phyloP scores from a whole-genome alignment of 2,113 vertebrate genomes.

The Syrrhaptes paradoxus region DNA sequence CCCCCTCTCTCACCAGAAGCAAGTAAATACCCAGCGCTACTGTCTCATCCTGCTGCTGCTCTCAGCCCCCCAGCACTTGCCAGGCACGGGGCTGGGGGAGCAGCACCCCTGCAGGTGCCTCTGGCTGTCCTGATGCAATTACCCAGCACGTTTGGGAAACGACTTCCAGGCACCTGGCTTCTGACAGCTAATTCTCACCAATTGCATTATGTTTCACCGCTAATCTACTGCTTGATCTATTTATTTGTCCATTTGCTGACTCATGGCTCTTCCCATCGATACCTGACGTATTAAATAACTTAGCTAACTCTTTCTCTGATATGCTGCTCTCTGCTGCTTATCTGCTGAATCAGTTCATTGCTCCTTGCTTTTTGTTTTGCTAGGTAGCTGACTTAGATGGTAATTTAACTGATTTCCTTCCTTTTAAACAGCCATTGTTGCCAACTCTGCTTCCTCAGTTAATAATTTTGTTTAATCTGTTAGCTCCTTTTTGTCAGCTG shows the following conservation, averaged over 20 bases:
- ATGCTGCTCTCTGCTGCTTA: background rate
- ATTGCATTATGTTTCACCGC: background rate
- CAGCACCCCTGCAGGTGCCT: background rate
- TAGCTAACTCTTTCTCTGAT: background rate
- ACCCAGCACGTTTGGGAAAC: background rate
- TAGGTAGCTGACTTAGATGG: background rate
- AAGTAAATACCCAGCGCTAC: background rate
- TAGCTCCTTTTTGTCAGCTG: background rate
- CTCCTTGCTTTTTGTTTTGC: background rate
- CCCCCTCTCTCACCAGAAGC: background rate
- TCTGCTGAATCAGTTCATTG: background rate
- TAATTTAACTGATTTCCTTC: background rate
- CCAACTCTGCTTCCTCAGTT: background rate
- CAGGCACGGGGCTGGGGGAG: background rate
- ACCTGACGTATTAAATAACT: background rate
- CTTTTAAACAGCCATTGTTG: background rate
- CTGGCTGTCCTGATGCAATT: background rate
- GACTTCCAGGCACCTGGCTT: background rate
- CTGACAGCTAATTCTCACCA: background rate
- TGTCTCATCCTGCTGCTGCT: fast-evolving
- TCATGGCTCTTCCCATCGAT: background rate
- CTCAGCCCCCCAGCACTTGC: background rate
- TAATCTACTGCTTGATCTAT: constrained; percentile 18
- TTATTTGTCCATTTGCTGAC: constrained; percentile 26
- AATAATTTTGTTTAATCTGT: background rate